Conservation (phyloP, 2,113 vertebrate species). For the Pungitius pungitius region DNA sequence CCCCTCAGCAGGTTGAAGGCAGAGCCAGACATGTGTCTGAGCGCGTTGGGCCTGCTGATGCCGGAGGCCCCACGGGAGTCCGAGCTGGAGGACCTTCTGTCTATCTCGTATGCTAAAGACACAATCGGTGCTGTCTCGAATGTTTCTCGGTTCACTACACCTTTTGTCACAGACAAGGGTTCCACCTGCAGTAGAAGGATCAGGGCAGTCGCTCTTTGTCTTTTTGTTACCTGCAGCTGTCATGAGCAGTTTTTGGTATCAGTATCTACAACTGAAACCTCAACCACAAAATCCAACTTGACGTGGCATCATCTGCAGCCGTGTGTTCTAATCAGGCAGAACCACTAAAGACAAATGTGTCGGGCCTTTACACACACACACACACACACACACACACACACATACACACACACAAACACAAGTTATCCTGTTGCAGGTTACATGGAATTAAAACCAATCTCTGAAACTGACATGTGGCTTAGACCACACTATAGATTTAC, state of each 20-base stretch:
- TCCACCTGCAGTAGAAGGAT: conserved; percentile 13
- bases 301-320: conserved; percentile 17
- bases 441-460: neutral
- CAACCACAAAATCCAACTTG: conserved; percentile 18
- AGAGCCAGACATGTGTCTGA: neutral
- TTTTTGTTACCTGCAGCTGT: conserved; percentile 32
- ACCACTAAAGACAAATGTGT: neutral
- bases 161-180: neutral
- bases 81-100: no score
- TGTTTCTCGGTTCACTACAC: conserved; percentile 26
- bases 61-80: neutral
- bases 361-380: neutral
- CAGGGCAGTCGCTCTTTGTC: conserved; percentile 22
- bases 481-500: conserved; percentile 19
- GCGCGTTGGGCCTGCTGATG: neutral
- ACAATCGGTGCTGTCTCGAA: conserved; percentile 9
- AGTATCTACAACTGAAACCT: conserved; percentile 32
- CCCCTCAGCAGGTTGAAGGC: neutral
- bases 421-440: neutral
- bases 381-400: neutral
- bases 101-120: neutral
- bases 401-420: conserved; percentile 1
- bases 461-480: no score
- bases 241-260: conserved; percentile 15
- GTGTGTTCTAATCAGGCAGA: neutral